These are phyloP conservation scores for Scomber scombrus DNA, from an alignment of 2,113 vertebrate genomes.

Conservation along the genomic window DNA sequence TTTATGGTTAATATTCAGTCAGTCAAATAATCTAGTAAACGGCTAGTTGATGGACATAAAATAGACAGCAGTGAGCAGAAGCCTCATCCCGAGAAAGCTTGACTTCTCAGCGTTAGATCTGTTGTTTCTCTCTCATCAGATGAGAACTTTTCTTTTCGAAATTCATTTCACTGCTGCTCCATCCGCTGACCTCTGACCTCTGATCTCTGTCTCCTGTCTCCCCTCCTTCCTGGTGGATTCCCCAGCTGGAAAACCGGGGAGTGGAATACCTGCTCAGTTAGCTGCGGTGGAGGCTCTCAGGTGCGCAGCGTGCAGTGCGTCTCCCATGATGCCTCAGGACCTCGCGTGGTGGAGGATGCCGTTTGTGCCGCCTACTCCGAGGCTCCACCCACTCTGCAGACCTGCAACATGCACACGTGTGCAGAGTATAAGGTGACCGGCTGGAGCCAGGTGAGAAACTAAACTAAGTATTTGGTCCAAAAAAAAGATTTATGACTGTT, in stretches of 20 bases:
- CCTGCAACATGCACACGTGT: slow-evolving; percentile 90
- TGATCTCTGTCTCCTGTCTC: background rate
- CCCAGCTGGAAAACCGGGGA: slow-evolving; percentile 91
- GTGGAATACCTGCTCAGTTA: slow-evolving; percentile 91
- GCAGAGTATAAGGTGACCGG: slow-evolving; percentile 81
- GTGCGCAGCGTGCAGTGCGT: slow-evolving; percentile 90
- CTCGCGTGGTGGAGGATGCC: slow-evolving; percentile 83
- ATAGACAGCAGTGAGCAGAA: no score
- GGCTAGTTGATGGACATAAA: no score
- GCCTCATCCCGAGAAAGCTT: no score
- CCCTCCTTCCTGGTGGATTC: background rate
- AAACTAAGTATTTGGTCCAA: background rate
- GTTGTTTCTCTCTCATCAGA: background rate
- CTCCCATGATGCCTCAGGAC: slow-evolving; percentile 80
- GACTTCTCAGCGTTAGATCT: background rate
- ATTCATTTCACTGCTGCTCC: background rate
- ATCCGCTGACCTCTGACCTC: slow-evolving; percentile 10
- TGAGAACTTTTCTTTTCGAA: slow-evolving; percentile 16
- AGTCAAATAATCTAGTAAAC: background rate
- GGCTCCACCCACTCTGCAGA: slow-evolving; percentile 87
- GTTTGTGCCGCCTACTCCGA: slow-evolving; percentile 85
- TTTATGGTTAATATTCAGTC: background rate
- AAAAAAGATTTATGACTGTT: no score
- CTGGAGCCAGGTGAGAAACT: slow-evolving; percentile 89
- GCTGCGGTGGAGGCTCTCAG: slow-evolving; percentile 92